Conservation (phyloP, 2,797 vertebrate genomes). For the Acomys russatus region DNA sequence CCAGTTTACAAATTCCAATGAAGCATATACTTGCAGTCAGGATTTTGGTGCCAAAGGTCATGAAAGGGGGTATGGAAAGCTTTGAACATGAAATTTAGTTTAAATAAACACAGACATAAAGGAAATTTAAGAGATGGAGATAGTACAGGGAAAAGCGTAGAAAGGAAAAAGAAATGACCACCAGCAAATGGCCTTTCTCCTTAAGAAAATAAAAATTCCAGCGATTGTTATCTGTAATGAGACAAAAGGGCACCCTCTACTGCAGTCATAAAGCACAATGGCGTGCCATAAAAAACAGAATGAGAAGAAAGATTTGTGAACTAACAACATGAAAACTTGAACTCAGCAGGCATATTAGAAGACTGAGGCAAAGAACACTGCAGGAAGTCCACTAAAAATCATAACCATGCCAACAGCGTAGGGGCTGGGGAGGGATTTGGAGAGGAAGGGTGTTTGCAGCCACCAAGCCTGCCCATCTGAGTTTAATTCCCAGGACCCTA, state of each 20-base stretch:
- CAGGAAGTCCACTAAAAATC: not conserved
- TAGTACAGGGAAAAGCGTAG: not conserved
- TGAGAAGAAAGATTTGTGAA: constrained; percentile 9
- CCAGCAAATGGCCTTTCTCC: not conserved
- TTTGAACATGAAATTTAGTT: not conserved
- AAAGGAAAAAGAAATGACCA: not conserved
- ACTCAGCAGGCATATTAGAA: not conserved
- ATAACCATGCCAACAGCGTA: not conserved
- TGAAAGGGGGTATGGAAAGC: not conserved
- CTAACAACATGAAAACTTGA: not conserved
- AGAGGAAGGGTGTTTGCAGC: not conserved
- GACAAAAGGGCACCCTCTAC: not conserved
- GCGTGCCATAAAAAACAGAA: not conserved
- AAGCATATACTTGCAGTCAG: not conserved
- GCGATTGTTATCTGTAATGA: not conserved
- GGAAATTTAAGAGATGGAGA: not conserved
- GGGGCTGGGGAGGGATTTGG: too few species aligned
- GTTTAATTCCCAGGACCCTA: not conserved
- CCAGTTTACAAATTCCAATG: not conserved
- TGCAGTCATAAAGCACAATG: not conserved
- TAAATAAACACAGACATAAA: constrained; percentile 7
- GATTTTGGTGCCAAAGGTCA: constrained; percentile 1
- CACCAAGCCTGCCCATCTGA: not conserved
- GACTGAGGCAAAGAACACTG: not conserved
- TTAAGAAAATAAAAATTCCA: not conserved